Evolutionary conservation across 1,140 invertebrate species (phyloP), one percentile per base, ranked within the genome.

Genomic region (Cataglyphis hispanica): DNA sequence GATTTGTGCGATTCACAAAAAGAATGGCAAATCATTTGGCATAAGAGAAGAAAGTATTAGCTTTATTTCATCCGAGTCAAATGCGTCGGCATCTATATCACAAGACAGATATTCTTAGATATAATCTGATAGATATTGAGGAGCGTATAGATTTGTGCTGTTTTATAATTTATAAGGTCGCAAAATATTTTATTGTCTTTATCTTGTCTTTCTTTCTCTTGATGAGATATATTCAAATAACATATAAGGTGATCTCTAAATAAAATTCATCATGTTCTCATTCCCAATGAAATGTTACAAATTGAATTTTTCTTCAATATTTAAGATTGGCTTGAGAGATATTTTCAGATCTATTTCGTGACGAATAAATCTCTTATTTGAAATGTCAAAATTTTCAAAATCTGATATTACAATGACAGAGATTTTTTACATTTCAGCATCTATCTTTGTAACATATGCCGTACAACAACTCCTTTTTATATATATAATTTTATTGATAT

Each of bases 21-120:
- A 46, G 25, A 46, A 72, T 6, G 27, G 37, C 34, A 50, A 76
- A 78, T 19, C 77, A 53, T 67, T 74, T 43, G 70, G 66, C 66
- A 43, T 37, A n/a, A 75, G 56, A 56, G 67, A 46, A 40, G 27
- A 10, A 22, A n/a, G 67, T 61, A 86, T 86, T 89, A 88, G 56
- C 86, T 69, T 61, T 43, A 46, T 81, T 81, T 72, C 58, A 37
- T 77, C 25, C 37, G 34, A 40, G 13, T 76, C 43, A 63, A 88
- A 89, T 56, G 74, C 75, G 69, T 11, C 22, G 11, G n/a, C 25
- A 37, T 72, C 50, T 80, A n/a, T 58, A 43, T 40, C 25, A 43
- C 53, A 60, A 31, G 37, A 69, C 37, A 53, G 27, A 78, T 37
- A 34, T 16, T 13, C 10, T 31, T n/a, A 13, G 7, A 50, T 46